Base-by-base conservation (phyloP, 2,888 invertebrate genomes). In the Salticus scenicus region DNA sequence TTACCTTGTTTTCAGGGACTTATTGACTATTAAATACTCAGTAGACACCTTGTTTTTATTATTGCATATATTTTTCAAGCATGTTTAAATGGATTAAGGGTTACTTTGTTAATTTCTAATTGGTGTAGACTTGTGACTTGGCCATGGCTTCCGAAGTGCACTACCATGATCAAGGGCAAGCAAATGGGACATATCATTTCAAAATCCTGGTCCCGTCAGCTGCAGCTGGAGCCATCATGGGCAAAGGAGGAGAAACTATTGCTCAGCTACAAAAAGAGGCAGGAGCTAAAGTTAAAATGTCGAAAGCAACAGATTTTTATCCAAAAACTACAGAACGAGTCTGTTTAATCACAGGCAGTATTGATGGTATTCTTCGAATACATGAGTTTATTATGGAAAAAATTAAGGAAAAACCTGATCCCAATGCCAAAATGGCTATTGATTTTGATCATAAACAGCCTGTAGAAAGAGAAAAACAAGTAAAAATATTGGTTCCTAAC, bases 161-260 rank as follows among this genome's bases (percentile, higher is more conserved):
- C 51, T 51, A 51, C 51, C 51, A 20, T 51, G 51, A 80, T 37
- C 87, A 87, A 41, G 73, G 80, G 27, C 51, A 69, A 71, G 76
- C 73, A 27, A 87, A 87, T 80, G 85, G 84, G 41, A 87, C 72
- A 20, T 96, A 95, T 93, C 97, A 98, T 93, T 96, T 98, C 93
- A 98, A 98, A 93, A 96, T 98, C 91, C 93, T 98, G 93, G 97
- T 98, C 91, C 98, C 98, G 88, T 96, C 97, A 88, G 96, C 96
- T 93, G 98, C 98, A 90, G 98, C 98, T 83, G 99, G 99, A 89
- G 98, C 98, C 92, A 98, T 99, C 91, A 99, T 99, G 92, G 99
- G 99, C 91, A 99, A 99, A 93, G 98, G 98, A 70, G 99, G 99
- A 89, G 99, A 99, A 92, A 98, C 98, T 85, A 99, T 99, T 92